Conservation (phyloP, 1,140 invertebrate species). For the Polypedilum pembai region DNA sequence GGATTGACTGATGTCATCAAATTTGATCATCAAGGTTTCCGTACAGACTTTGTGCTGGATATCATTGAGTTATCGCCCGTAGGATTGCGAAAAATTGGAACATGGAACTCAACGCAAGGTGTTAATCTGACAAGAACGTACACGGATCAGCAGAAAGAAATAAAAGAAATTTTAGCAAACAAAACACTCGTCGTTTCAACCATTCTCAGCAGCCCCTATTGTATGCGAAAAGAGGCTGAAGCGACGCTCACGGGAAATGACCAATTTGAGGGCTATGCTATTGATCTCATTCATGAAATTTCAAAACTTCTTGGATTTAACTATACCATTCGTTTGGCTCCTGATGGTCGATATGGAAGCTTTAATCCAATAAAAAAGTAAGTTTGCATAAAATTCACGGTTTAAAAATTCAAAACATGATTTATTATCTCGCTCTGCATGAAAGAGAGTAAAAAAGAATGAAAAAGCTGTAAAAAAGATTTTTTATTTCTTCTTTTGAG, state of each 20-base stretch:
- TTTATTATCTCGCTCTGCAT: background rate
- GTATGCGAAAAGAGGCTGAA: constrained; percentile 79
- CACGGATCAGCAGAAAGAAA: constrained; percentile 71
- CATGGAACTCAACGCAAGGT: constrained; percentile 80
- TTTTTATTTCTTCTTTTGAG: no score
- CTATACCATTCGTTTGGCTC: constrained; percentile 74
- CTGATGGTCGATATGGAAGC: constrained; percentile 74
- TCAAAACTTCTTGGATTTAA: constrained; percentile 84
- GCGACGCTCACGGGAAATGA: constrained; percentile 73
- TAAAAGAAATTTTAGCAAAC: constrained; percentile 81
- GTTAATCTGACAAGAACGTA: constrained; percentile 86
- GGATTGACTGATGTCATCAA: constrained; percentile 88
- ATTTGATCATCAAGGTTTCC: constrained; percentile 88
- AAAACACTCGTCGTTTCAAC: constrained; percentile 88
- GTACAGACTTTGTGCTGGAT: constrained; percentile 83
- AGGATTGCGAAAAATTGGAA: constrained; percentile 74
- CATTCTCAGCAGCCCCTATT: constrained; percentile 85
- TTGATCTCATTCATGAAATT: constrained; percentile 82
- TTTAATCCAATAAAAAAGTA: constrained; percentile 57
- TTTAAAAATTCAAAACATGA: constrained; percentile 7
- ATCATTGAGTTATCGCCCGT: constrained; percentile 80
- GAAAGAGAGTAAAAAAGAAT: background rate
- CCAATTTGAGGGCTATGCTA: constrained; percentile 80
- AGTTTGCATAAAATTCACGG: background rate
- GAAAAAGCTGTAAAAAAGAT: background rate